A percentile compares a stretch with the other conserved stretches of the same genome.
phyloP scores from a whole-genome alignment of 2,113 vertebrate genomes.

The Odocoileus hemionus region DNA sequence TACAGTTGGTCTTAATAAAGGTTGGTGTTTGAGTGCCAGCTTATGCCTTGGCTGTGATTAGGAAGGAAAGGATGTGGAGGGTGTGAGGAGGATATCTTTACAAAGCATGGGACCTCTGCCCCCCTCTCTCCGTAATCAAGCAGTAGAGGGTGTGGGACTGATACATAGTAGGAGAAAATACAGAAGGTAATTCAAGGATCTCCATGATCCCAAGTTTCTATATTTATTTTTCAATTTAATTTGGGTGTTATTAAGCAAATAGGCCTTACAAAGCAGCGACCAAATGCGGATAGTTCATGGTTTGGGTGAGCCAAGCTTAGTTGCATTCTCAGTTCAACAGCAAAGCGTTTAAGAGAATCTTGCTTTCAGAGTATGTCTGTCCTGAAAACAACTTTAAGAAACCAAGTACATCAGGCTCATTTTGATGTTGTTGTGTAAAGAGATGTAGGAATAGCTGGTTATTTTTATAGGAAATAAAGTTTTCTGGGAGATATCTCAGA shows the following conservation, averaged over 20 bases:
- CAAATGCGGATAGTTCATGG: neutral
- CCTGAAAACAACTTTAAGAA: neutral
- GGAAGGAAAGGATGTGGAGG: neutral
- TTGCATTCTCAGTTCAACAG: neutral
- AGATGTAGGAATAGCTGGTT: neutral
- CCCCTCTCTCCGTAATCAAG: neutral
- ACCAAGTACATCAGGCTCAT: neutral
- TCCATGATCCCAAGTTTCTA: neutral
- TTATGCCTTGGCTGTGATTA: neutral
- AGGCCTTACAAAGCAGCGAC: neutral
- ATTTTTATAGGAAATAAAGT: neutral
- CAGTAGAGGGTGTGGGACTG: neutral
- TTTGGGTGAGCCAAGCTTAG: neutral
- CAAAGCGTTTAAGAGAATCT: neutral
- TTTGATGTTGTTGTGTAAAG: neutral
- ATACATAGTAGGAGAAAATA: neutral
- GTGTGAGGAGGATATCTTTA: neutral
- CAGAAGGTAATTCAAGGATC: neutral
- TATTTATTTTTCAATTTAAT: neutral
- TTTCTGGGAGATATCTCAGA: neutral
- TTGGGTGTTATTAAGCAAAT: neutral
- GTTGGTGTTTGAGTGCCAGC: neutral
- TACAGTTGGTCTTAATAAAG: neutral
- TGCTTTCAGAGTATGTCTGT: neutral
- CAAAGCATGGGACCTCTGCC: neutral